Percentiles rank a stretch among this genome's conserved stretches.
phyloP scores from a whole-genome alignment of 2,113 vertebrate genomes.

The Hydrolagus affinis region DNA sequence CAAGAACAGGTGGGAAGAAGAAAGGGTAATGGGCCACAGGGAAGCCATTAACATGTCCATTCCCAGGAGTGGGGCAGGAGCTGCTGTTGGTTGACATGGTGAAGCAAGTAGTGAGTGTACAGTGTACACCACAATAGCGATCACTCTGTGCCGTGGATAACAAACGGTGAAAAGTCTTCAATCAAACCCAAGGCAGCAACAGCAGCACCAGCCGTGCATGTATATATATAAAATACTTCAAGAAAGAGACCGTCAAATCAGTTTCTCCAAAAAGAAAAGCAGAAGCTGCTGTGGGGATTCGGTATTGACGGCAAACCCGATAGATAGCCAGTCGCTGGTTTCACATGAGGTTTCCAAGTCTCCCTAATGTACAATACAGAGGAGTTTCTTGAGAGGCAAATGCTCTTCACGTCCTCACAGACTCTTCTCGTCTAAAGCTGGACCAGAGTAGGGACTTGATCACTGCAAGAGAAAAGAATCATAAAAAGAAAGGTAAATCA shows the following conservation, averaged over 20 bases:
- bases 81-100: slow-evolving; percentile 91
- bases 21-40: slow-evolving; percentile 86
- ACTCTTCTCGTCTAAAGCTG: slow-evolving; percentile 22
- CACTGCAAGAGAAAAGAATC: slow-evolving; percentile 27
- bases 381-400: neutral
- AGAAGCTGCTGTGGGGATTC: slow-evolving; percentile 6
- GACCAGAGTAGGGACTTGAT: neutral
- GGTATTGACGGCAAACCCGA: slow-evolving; percentile 3
- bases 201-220: neutral
- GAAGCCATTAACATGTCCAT: slow-evolving; percentile 78
- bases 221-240: neutral
- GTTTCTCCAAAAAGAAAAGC: neutral
- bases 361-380: slow-evolving; percentile 19
- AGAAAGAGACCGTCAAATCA: neutral
- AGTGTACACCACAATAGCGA: slow-evolving; percentile 22
- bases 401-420: neutral
- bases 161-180: neutral
- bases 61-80: slow-evolving; percentile 58
- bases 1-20: slow-evolving; percentile 90
- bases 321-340: slow-evolving; percentile 7
- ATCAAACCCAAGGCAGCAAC: neutral
- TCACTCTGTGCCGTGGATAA: slow-evolving; percentile 16
- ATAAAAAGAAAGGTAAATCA: slow-evolving; percentile 15
- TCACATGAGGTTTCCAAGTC: slow-evolving; percentile 14
- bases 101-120: slow-evolving; percentile 40